Percentiles rank a stretch among this genome's conserved stretches.
These are phyloP conservation scores for Clusia tigrina DNA, from an alignment of 2,888 invertebrate genomes.

Conservation along the genomic window DNA sequence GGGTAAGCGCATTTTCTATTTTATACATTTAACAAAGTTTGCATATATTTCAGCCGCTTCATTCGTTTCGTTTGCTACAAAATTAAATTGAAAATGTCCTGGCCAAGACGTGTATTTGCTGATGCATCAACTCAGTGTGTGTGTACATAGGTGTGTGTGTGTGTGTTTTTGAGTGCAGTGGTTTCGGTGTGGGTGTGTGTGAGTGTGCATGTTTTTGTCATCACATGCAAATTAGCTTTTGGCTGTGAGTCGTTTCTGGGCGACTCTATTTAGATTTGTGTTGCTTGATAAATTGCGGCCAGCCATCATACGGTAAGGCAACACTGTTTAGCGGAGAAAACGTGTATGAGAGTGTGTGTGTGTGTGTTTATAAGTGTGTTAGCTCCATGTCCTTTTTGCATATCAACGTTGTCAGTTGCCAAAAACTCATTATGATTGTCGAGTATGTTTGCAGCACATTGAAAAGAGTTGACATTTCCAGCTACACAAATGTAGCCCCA, in stretches of 20 bases:
- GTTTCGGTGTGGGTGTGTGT: no score
- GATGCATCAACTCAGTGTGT: not conserved
- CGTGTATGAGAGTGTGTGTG: not conserved
- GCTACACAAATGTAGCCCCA: not conserved
- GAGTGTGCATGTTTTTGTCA: not conserved
- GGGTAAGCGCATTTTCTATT: not conserved
- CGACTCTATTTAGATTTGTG: slow-evolving; percentile 55
- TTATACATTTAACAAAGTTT: slow-evolving; percentile 2
- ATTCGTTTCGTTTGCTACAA: slow-evolving; percentile 8
- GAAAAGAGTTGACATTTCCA: not conserved
- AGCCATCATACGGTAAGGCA: slow-evolving; percentile 23
- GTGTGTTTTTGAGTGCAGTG: no score
- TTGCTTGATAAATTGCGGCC: slow-evolving; percentile 54
- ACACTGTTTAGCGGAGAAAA: not conserved
- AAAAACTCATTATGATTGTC: no score
- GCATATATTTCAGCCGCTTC: not conserved
- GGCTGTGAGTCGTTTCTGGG: not conserved
- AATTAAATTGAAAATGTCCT: slow-evolving; percentile 8
- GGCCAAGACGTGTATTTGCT: not conserved
- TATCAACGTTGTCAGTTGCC: not conserved
- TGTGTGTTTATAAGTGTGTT: not conserved
- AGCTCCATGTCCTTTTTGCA: not conserved
- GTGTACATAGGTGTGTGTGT: not conserved
- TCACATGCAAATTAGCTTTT: slow-evolving; percentile 8
- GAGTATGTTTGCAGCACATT: not conserved